Evolutionary conservation across 2,113 vertebrate genomes (phyloP).

Genomic region (Microcebus murinus): DNA sequence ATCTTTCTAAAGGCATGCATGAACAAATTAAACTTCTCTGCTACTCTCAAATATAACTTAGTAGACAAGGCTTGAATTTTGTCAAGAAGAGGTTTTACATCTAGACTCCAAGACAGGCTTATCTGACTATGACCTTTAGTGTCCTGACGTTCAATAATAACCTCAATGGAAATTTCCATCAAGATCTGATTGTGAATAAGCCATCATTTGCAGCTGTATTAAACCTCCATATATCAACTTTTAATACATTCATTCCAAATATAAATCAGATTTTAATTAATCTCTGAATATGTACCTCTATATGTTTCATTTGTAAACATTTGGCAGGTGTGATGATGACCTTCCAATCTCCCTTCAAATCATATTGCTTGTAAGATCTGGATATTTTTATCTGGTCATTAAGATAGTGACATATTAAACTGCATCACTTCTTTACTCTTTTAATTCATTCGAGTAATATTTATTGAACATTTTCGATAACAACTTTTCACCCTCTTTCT

Average conservation of each 20-base stretch:
- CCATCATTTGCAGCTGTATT: background rate
- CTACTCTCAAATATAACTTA: background rate
- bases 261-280: slow-evolving; percentile 66
- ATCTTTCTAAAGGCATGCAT: background rate
- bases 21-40: background rate
- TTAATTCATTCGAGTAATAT: background rate
- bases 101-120: background rate
- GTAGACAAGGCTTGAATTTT: background rate
- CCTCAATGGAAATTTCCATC: slow-evolving; percentile 16
- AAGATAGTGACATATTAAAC: background rate
- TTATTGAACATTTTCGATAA: background rate
- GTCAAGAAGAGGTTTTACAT: background rate
- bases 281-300: background rate
- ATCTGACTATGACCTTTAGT: background rate
- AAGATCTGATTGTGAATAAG: slow-evolving; percentile 11
- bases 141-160: background rate
- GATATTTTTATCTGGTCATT: slow-evolving; percentile 16
- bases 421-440: background rate
- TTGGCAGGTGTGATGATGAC: background rate
- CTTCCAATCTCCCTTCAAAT: background rate
- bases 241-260: slow-evolving; percentile 43
- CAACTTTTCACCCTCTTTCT: background rate
- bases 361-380: background rate
- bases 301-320: slow-evolving; percentile 7
- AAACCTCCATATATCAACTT: slow-evolving; percentile 46